A percentile compares a stretch with the other conserved stretches of the same genome.
phyloP scores from a whole-genome alignment of 2,797 vertebrate genomes.

The Cetoscarus ocellatus region DNA sequence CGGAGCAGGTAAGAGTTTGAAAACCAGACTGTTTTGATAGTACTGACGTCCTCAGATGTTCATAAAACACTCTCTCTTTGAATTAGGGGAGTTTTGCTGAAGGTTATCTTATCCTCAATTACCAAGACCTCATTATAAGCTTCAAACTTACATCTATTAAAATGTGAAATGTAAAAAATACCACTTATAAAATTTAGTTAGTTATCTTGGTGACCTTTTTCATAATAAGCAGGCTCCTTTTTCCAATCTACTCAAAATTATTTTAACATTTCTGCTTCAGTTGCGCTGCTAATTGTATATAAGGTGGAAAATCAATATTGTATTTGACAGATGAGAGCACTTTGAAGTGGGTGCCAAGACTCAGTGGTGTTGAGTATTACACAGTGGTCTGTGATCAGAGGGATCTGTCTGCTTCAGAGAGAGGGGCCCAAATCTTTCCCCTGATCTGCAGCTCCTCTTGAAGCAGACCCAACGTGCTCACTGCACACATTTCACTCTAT shows the following conservation, averaged over 20 bases:
- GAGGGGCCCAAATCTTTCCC: conserved; percentile 44
- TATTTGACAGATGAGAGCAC: conserved; percentile 86
- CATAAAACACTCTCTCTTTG: conserved; percentile 51
- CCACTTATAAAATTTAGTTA: conserved; percentile 50
- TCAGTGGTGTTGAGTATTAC: conserved; percentile 71
- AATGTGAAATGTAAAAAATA: conserved; percentile 63
- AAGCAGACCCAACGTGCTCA: conserved; percentile 41
- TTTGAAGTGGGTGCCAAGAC: conserved; percentile 84
- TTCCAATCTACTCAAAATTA: conserved; percentile 69
- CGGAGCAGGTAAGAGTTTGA: conserved; percentile 91
- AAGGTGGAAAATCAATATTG: conserved; percentile 87
- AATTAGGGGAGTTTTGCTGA: conserved; percentile 54
- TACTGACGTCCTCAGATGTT: conserved; percentile 46
- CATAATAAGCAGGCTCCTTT: conserved; percentile 65
- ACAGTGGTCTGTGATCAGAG: conserved; percentile 78
- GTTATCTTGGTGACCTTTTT: conserved; percentile 60
- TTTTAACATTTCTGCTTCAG: conserved; percentile 77
- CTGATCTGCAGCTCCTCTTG: conserved; percentile 58
- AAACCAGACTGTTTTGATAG: conserved; percentile 18
- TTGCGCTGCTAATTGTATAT: conserved; percentile 84
- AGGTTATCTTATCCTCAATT: conserved; percentile 62
- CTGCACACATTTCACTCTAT: conserved; percentile 47
- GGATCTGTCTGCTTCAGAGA: conserved; percentile 64
- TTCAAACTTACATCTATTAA: conserved; percentile 62
- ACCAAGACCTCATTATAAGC: conserved; percentile 68